Evolutionary conservation across 2,113 vertebrate species (phyloP), one percentile per base, ranked within the genome.

Genomic region (Oreotrochilus melanogaster): DNA sequence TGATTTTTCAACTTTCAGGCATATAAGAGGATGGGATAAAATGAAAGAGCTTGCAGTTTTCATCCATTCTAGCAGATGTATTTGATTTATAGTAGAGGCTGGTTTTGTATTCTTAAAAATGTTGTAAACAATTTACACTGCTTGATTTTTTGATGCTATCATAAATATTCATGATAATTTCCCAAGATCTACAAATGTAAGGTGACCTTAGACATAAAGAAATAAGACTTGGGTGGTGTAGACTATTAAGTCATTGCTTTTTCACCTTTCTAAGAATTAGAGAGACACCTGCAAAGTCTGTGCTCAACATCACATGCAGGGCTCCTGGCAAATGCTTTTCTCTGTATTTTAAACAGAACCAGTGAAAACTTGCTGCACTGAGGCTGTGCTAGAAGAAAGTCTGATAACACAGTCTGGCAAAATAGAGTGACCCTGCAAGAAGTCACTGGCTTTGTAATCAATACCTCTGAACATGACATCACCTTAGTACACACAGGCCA

Each of bases 81-180:
- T 88, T 94, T 96, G 65, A 86, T 97, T 95, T 97, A 91, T 37
- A 91, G 56, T 75, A 47, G 72, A 96, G 94, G 66, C 53, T n/a
- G 17, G 43, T 89, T 97, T 97, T 61, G 85, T 91, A 48, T 54
- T 89, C 95, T 96, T 96, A 89, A 97, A 94, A 96, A 80, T 82
- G 69, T 92, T 93, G 94, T 87, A 78, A 97, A 86, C 89, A 92
- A 90, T 92, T 97, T 96, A 75, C 50, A 95, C 87, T 89, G 86
- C 88, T 96, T 96, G 91, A 85, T 88, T 97, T 97, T 97, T 96
- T 94, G 82, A 95, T 96, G 76, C 82, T 80, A 90, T 96, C 61
- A 93, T 89, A 95, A 96, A 97, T 96, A 97, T 95, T 97, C 92
- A 96, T 83, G 42, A 87, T 70, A 43, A 87, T 95, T 96, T 95